These are phyloP conservation scores for Yponomeuta malinellus DNA, from an alignment of 2,888 invertebrate species.

Conservation along the genomic window DNA sequence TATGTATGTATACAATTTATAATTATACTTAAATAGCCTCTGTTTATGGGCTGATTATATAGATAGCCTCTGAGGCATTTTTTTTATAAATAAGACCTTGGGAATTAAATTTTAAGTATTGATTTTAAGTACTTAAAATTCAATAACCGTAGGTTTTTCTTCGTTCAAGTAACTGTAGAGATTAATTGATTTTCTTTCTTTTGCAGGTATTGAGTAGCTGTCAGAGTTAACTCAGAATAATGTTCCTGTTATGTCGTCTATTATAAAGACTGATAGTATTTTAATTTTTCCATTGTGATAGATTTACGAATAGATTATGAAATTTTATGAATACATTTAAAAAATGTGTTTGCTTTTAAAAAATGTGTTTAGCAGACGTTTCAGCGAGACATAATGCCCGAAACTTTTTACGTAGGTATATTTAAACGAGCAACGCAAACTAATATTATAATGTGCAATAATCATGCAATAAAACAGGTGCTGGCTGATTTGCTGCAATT, in stretches of 20 bases:
- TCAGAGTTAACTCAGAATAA: conserved; percentile 31
- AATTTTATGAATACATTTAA: neutral
- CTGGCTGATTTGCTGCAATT: neutral
- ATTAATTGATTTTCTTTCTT: conserved; percentile 22
- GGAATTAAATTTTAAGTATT: no score
- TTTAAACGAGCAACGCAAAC: no score
- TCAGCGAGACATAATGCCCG: neutral
- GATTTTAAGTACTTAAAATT: no score
- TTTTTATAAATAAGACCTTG: no score
- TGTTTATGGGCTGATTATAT: no score
- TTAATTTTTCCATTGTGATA: conserved; percentile 50
- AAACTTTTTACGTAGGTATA: neutral
- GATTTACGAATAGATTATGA: conserved; percentile 16
- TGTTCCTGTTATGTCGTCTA: conserved; percentile 43
- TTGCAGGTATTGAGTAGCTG: conserved; percentile 42
- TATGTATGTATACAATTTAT: no score
- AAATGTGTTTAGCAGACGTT: conserved; percentile 3
- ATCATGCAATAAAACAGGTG: neutral
- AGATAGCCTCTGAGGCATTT: no score
- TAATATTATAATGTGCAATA: no score
- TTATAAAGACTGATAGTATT: conserved; percentile 69
- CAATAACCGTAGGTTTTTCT: no score
- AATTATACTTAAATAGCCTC: no score
- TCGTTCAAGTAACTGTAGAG: no score
- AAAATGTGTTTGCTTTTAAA: conserved; percentile 12